Evolutionary conservation across 2,888 invertebrate genomes (phyloP).

Genomic region (Chrysomela aeneicollis): DNA sequence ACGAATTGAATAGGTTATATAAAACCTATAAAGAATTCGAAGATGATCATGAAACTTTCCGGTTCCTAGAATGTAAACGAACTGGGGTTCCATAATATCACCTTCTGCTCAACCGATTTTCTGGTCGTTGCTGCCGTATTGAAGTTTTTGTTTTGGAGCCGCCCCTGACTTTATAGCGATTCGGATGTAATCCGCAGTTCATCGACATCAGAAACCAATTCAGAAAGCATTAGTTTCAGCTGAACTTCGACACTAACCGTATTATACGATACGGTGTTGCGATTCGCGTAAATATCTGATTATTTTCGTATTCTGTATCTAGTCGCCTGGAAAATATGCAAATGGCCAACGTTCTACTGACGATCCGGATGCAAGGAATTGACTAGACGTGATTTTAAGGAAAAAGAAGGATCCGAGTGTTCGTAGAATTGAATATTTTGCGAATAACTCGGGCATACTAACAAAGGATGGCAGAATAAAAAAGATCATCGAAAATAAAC

Average conservation of each 20-base stretch:
- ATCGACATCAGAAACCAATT: constrained; percentile 36
- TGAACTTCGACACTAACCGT: constrained; percentile 36
- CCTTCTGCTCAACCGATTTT: too few species aligned
- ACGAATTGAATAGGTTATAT: too few species aligned
- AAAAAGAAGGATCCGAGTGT: background rate
- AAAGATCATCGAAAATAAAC: too few species aligned
- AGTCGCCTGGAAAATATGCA: constrained; percentile 34
- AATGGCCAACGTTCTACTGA: constrained; percentile 32
- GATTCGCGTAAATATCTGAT: constrained; percentile 36
- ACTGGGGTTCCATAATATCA: too few species aligned
- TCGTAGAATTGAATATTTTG: background rate
- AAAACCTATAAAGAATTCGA: too few species aligned
- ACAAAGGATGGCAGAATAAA: background rate
- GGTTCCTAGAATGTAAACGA: too few species aligned
- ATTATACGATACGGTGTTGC: constrained; percentile 36
- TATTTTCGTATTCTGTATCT: constrained; percentile 29
- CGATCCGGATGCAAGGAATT: constrained; percentile 19
- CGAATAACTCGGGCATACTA: background rate
- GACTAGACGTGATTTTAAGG: constrained; percentile 1
- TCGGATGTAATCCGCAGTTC: constrained; percentile 26
- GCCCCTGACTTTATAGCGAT: constrained; percentile 1
- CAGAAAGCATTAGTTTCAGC: constrained; percentile 36
- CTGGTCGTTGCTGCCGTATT: too few species aligned
- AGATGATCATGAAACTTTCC: too few species aligned
- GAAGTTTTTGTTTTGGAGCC: background rate